Conservation (phyloP, 2,797 vertebrate genomes). For the Gallirallus australis region DNA sequence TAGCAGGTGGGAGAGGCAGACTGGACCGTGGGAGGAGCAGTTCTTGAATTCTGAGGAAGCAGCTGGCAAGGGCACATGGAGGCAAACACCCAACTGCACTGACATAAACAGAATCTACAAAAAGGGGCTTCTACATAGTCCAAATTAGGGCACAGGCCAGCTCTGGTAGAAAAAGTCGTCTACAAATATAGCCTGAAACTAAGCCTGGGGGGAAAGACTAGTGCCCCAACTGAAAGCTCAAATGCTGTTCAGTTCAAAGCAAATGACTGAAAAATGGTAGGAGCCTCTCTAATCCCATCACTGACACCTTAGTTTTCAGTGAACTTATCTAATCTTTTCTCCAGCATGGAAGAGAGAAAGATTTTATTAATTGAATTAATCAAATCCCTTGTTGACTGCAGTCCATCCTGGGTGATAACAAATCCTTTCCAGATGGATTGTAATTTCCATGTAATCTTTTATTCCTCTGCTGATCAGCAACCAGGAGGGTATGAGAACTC, state of each 20-base stretch:
- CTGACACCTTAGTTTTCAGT: slow-evolving; percentile 25
- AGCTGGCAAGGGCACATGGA: background rate
- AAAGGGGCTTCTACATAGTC: background rate
- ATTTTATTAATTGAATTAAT: slow-evolving; percentile 70
- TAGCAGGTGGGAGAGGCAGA: background rate
- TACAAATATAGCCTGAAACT: background rate
- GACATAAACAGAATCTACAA: background rate
- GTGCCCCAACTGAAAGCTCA: background rate
- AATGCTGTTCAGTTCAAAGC: slow-evolving; percentile 2
- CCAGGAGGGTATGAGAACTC: background rate
- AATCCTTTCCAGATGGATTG: slow-evolving; percentile 50
- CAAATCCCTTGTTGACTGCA: slow-evolving; percentile 49
- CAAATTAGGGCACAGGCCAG: background rate
- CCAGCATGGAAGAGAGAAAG: background rate
- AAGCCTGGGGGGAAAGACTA: rapidly evolving
- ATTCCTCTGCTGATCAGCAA: background rate
- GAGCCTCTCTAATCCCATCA: slow-evolving; percentile 35
- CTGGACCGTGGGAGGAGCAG: background rate
- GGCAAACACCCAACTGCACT: background rate
- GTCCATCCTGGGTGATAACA: slow-evolving; percentile 43
- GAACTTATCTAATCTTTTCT: background rate
- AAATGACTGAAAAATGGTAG: slow-evolving; percentile 35
- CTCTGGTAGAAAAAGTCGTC: background rate
- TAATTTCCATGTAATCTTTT: slow-evolving; percentile 46
- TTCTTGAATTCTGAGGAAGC: background rate